A percentile compares a stretch with the other conserved stretches of the same genome.
phyloP scores from a whole-genome alignment of 1,140 invertebrate species.

The Tetramorium simillimum region DNA sequence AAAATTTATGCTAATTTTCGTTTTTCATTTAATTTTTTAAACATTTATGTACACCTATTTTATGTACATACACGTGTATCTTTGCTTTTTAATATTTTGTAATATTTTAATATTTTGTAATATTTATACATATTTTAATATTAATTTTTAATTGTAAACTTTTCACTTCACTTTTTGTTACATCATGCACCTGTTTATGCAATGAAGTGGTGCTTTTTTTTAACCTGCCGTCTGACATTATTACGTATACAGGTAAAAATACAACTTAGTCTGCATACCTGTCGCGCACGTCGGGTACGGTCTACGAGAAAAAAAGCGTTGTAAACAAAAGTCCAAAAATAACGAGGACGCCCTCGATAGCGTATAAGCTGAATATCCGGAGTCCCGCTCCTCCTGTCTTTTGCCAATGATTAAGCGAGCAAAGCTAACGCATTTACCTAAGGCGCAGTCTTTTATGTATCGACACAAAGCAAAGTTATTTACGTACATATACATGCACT shows the following conservation, averaged over 20 bases:
- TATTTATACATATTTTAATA: neutral
- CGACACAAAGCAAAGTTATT: conserved; percentile 53
- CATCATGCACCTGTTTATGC: conserved; percentile 10
- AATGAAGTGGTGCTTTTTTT: conserved; percentile 17
- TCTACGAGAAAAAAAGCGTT: conserved; percentile 44
- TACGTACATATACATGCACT: conserved; percentile 20
- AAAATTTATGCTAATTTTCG: conserved; percentile 7
- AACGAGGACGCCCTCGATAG: conserved; percentile 50
- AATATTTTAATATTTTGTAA: no score
- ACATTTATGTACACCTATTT: neutral
- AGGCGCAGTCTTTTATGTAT: conserved; percentile 45
- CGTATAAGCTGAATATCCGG: conserved; percentile 60
- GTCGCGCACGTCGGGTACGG: neutral
- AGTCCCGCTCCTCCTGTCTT: conserved; percentile 45
- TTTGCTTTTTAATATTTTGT: neutral
- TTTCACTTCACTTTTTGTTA: conserved; percentile 2
- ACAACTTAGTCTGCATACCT: conserved; percentile 1
- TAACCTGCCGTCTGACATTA: conserved; percentile 26
- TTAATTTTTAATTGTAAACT: neutral
- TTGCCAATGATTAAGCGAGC: conserved; percentile 51
- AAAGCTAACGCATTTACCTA: conserved; percentile 53
- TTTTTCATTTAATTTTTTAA: neutral
- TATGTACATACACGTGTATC: neutral
- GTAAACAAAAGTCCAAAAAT: conserved; percentile 62
- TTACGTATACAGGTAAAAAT: conserved; percentile 9